phyloP scores from a whole-genome alignment of 1,140 invertebrate species.

The Drosophila leontia region DNA sequence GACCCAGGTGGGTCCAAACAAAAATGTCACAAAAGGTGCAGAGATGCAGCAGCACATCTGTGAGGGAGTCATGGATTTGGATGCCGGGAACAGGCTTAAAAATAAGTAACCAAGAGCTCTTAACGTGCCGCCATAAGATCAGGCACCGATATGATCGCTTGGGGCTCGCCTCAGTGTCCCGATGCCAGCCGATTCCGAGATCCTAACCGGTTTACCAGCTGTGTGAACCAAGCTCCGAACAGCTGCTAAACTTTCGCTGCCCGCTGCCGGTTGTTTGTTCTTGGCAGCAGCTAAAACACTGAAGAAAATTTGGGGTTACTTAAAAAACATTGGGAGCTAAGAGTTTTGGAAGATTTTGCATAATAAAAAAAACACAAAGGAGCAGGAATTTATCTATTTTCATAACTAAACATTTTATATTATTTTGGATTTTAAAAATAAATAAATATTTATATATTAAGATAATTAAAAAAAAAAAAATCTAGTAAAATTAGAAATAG shows the following conservation, averaged over 20 bases:
- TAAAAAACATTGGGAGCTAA: background rate
- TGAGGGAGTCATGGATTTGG: constrained; percentile 41
- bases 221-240: constrained; percentile 51
- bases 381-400: too few relatives aligned
- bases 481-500: too few relatives aligned
- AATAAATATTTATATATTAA: too few relatives aligned
- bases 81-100: constrained; percentile 31
- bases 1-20: constrained; percentile 28
- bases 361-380: background rate
- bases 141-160: constrained; percentile 34
- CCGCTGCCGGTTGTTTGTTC: constrained; percentile 64
- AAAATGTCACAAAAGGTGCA: constrained; percentile 30
- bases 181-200: constrained; percentile 16
- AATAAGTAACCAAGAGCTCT: constrained; percentile 42
- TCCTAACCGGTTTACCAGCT: constrained; percentile 70
- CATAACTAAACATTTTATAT: too few relatives aligned
- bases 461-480: too few relatives aligned
- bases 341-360: too few relatives aligned
- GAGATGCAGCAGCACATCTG: constrained; percentile 5
- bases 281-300: constrained; percentile 30
- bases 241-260: constrained; percentile 75
- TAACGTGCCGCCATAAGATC: constrained; percentile 43
- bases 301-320: background rate
- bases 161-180: constrained; percentile 39
- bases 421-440: too few relatives aligned